Percentiles rank a stretch among this genome's conserved stretches.
Conservation (phyloP, 2,113 vertebrate species). For the Dicerorhinus sumatrensis region DNA sequence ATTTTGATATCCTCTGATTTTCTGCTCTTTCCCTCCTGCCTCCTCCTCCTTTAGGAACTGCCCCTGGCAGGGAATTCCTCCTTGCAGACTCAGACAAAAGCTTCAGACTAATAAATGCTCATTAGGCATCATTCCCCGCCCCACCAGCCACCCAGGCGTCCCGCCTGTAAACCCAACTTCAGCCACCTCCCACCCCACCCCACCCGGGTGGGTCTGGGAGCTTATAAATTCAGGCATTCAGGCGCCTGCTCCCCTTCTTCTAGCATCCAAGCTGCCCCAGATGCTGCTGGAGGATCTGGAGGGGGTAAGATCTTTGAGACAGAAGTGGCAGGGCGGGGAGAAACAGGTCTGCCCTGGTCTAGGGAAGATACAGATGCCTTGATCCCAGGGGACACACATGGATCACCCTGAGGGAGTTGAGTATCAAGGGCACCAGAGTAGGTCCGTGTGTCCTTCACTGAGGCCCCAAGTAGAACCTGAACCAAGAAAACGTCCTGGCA, state of each 20-base stretch:
- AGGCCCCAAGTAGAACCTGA: background rate
- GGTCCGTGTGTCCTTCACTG: background rate
- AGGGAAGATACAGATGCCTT: background rate
- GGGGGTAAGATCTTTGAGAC: slow-evolving; percentile 59
- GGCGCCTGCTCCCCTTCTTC: background rate
- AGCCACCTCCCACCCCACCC: slow-evolving; percentile 5
- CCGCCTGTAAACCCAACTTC: slow-evolving; percentile 59
- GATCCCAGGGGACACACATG: background rate
- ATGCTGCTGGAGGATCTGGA: slow-evolving; percentile 42
- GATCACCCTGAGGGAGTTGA: background rate
- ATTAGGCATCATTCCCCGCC: slow-evolving; percentile 46
- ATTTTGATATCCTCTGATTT: background rate
- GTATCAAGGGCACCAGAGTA: background rate
- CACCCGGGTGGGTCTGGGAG: background rate
- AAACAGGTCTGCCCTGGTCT: too few relatives aligned
- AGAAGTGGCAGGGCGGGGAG: too few relatives aligned
- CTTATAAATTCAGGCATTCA: slow-evolving; percentile 64
- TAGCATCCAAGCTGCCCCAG: background rate
- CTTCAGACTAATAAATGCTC: slow-evolving; percentile 73
- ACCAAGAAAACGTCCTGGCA: slow-evolving; percentile 16
- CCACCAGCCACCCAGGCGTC: slow-evolving; percentile 53
- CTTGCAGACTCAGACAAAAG: slow-evolving; percentile 49
- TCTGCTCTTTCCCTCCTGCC: background rate
- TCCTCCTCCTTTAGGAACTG: background rate
- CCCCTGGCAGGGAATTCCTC: background rate